Evolutionary conservation across 2,888 invertebrate genomes (phyloP).

Genomic region (Diarsia brunnea): DNA sequence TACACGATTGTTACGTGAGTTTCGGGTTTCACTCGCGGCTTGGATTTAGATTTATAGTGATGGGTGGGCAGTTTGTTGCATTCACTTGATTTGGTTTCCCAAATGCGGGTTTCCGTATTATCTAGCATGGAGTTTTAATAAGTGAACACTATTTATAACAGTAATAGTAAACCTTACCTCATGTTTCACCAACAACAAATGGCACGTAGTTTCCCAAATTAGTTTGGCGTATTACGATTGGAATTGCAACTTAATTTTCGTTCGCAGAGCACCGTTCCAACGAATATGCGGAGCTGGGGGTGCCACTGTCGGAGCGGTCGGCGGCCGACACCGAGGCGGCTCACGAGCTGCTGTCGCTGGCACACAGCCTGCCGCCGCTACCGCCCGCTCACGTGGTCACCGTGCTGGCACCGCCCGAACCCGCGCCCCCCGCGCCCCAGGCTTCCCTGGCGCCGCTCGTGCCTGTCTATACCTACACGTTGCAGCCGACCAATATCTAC

Average conservation of each 20-base stretch:
- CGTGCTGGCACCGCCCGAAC: slow-evolving; percentile 84
- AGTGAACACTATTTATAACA: background rate
- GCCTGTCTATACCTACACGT: slow-evolving; percentile 92
- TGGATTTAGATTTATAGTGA: background rate
- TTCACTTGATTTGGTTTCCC: background rate
- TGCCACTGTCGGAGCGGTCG: slow-evolving; percentile 89
- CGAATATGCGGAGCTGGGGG: slow-evolving; percentile 85
- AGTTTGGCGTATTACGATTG: slow-evolving; percentile 31
- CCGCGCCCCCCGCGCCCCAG: slow-evolving; percentile 74
- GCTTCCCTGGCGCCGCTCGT: slow-evolving; percentile 77
- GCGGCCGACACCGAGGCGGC: slow-evolving; percentile 97
- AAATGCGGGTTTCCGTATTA: background rate
- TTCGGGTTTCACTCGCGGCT: slow-evolving; percentile 14
- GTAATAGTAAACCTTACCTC: slow-evolving; percentile 5
- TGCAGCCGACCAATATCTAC: slow-evolving; percentile 90
- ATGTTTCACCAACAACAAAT: background rate
- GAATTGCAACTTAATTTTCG: slow-evolving; percentile 49
- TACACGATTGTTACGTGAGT: background rate
- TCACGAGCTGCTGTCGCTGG: slow-evolving; percentile 94
- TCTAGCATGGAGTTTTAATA: background rate
- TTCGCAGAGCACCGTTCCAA: slow-evolving; percentile 59
- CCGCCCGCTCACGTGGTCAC: slow-evolving; percentile 92
- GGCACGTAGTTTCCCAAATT: slow-evolving; percentile 1
- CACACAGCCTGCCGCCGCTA: slow-evolving; percentile 94
- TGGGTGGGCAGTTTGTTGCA: background rate